Evolutionary conservation across 2,888 invertebrate species (phyloP).

Genomic region (Lapara coniferarum): DNA sequence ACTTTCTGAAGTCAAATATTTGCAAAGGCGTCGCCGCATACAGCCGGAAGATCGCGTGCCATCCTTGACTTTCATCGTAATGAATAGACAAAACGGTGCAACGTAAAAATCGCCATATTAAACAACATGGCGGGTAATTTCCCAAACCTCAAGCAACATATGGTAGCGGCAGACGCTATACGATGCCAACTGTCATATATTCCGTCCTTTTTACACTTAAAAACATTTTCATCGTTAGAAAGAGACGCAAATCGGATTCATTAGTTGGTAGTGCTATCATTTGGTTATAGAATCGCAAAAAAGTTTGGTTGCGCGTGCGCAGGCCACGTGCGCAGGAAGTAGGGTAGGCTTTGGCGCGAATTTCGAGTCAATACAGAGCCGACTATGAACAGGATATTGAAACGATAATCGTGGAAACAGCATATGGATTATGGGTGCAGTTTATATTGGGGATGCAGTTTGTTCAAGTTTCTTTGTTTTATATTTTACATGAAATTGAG

Average conservation of each 20-base stretch:
- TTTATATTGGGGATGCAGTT: conserved; percentile 41
- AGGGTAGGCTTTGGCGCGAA: conserved; percentile 79
- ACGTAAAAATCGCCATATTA: conserved; percentile 66
- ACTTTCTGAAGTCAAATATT: conserved; percentile 17
- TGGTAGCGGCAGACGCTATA: conserved; percentile 80
- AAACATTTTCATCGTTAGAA: conserved; percentile 42
- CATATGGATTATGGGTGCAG: conserved; percentile 71
- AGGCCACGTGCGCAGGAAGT: conserved; percentile 74
- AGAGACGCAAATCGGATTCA: conserved; percentile 65
- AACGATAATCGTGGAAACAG: conserved; percentile 70
- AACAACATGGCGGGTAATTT: conserved; percentile 71
- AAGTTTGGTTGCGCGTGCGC: conserved; percentile 62
- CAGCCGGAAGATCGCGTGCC: conserved; percentile 44
- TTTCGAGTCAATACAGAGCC: conserved; percentile 66
- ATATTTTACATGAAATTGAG: not conserved
- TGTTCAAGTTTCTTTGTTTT: conserved; percentile 32
- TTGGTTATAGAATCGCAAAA: conserved; percentile 78
- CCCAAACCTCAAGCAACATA: conserved; percentile 81
- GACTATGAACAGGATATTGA: conserved; percentile 74
- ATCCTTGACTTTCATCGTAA: conserved; percentile 49
- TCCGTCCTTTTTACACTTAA: conserved; percentile 53
- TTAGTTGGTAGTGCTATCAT: conserved; percentile 78
- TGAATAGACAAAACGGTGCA: conserved; percentile 69
- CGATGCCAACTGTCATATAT: conserved; percentile 73
- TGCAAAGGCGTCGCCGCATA: conserved; percentile 3